Conservation (phyloP, 2,113 vertebrate genomes). For the Apaloderma vittatum region DNA sequence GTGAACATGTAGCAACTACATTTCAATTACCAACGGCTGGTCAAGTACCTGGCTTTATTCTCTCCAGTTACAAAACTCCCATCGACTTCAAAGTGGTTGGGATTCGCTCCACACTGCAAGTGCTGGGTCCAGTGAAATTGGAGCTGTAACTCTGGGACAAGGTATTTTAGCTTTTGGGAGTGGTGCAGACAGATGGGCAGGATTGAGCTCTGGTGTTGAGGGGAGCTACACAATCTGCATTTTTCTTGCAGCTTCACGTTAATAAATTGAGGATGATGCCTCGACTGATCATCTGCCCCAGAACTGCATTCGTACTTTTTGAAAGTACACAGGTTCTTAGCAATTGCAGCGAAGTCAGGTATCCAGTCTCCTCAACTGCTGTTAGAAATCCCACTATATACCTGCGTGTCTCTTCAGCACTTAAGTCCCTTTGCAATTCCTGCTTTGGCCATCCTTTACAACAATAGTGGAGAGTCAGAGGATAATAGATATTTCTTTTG, state of each 20-base stretch:
- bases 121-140: not conserved
- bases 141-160: not conserved
- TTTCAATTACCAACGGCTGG: constrained; percentile 57
- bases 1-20: constrained; percentile 35
- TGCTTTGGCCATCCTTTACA: not conserved
- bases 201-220: not conserved
- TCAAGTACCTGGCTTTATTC: constrained; percentile 55
- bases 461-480: not conserved
- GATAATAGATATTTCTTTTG: not conserved
- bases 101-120: not conserved
- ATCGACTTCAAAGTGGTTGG: constrained; percentile 23
- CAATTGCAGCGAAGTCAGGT: not conserved
- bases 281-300: not conserved
- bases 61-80: constrained; percentile 44
- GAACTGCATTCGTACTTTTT: not conserved
- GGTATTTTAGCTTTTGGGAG: constrained; percentile 9
- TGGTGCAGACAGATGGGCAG: not conserved
- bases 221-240: not conserved
- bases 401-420: not conserved
- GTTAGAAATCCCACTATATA: not conserved
- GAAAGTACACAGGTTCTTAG: not conserved
- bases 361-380: not conserved
- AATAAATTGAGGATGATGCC: not conserved
- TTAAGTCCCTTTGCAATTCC: not conserved
- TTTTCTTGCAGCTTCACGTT: not conserved